Conservation (phyloP, 1,140 invertebrate genomes). For the Lycorma delicatula region DNA sequence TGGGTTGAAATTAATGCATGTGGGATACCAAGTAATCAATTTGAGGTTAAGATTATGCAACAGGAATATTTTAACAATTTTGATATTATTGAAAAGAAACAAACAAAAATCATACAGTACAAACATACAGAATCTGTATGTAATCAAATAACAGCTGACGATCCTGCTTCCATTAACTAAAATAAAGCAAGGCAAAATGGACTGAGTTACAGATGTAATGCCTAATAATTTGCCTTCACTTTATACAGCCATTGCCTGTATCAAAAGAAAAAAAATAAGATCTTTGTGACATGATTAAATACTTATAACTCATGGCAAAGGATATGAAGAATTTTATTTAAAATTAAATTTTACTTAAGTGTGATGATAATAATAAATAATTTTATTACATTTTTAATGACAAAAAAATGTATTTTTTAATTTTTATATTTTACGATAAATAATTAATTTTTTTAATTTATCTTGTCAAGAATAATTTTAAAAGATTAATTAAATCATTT, state of each 20-base stretch:
- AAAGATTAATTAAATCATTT: too few species aligned
- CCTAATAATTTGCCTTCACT: background rate
- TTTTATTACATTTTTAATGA: too few species aligned
- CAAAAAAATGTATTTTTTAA: too few species aligned
- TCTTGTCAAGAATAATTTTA: background rate
- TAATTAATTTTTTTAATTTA: background rate
- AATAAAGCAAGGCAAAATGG: background rate
- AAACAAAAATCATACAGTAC: background rate
- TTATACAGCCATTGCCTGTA: background rate
- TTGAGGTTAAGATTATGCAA: background rate
- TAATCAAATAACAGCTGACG: background rate
- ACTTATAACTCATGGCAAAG: background rate
- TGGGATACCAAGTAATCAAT: background rate
- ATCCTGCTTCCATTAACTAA: background rate
- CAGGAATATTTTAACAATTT: background rate
- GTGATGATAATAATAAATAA: background rate
- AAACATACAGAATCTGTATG: background rate
- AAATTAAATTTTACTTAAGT: background rate
- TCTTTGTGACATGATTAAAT: background rate
- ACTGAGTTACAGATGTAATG: background rate
- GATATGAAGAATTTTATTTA: background rate
- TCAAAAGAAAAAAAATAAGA: background rate
- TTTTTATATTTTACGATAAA: background rate
- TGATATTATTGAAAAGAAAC: background rate
- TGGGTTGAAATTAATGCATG: background rate